These are phyloP conservation scores for Myoxocephalus aenaeus DNA, from an alignment of 2,797 vertebrate genomes.

Conservation along the genomic window DNA sequence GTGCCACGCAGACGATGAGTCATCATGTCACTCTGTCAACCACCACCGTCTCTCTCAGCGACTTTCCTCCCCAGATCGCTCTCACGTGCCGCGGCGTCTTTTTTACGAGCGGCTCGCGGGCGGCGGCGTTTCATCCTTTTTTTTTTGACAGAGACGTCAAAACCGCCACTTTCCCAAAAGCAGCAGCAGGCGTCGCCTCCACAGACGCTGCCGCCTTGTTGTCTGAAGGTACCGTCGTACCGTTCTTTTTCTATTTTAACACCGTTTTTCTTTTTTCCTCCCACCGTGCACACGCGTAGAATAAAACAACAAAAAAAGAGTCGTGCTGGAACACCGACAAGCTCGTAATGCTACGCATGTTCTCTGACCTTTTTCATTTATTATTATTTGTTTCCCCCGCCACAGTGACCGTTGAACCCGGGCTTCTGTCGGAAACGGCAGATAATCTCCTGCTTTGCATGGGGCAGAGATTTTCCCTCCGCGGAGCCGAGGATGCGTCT, in stretches of 20 bases:
- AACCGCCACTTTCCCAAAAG: conserved; percentile 54
- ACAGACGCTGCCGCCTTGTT: conserved; percentile 41
- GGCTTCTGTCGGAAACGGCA: conserved; percentile 68
- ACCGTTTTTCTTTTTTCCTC: background rate
- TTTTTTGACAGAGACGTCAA: conserved; percentile 58
- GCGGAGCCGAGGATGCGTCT: conserved; percentile 61
- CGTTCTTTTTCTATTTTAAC: conserved; percentile 20
- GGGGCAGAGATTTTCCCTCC: conserved; percentile 54
- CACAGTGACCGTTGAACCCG: conserved; percentile 71
- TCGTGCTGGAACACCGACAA: conserved; percentile 63
- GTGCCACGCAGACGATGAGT: conserved; percentile 60
- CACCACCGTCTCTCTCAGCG: background rate
- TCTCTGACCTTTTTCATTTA: conserved; percentile 31
- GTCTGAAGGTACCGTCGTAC: conserved; percentile 28
- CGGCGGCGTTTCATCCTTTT: conserved; percentile 34
- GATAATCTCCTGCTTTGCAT: conserved; percentile 83
- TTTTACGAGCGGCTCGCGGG: too few relatives aligned
- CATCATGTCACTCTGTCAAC: conserved; percentile 70
- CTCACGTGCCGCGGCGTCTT: conserved; percentile 19
- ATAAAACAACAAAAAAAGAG: too few relatives aligned
- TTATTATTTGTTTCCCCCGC: conserved; percentile 80
- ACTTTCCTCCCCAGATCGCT: conserved; percentile 24
- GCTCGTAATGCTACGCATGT: conserved; percentile 33
- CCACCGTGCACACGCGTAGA: background rate
- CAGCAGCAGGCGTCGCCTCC: conserved; percentile 53